phyloP scores from a whole-genome alignment of 2,888 invertebrate genomes.

The Prosapia bicincta region DNA sequence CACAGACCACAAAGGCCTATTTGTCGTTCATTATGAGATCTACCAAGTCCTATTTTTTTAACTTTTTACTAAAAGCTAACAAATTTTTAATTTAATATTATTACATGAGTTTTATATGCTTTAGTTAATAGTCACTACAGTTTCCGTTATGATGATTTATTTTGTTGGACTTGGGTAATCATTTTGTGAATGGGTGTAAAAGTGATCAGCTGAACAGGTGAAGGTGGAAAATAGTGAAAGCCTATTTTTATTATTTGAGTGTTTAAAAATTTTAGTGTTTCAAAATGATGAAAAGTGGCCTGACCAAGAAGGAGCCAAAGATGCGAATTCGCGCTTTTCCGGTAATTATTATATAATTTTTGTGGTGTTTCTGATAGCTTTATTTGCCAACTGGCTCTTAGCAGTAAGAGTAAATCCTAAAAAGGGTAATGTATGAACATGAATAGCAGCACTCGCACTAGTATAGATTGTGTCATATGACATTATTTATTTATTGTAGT shows the following conservation, averaged over 20 bases:
- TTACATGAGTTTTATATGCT: neutral
- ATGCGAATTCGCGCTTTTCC: slow-evolving; percentile 98
- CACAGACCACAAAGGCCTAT: neutral
- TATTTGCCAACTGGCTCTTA: neutral
- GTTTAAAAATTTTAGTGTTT: neutral
- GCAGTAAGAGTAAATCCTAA: neutral
- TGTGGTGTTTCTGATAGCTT: neutral
- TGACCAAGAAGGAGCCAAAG: slow-evolving; percentile 90
- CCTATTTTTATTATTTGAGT: neutral
- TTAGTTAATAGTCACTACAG: neutral
- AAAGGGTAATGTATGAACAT: neutral
- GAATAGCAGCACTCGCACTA: neutral
- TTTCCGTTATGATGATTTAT: neutral
- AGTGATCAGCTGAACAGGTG: slow-evolving; percentile 28
- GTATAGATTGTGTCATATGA: neutral
- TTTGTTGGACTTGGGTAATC: neutral
- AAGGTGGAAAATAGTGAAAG: slow-evolving; percentile 23
- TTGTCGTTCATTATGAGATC: neutral
- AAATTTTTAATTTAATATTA: neutral
- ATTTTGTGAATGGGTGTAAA: slow-evolving; percentile 3
- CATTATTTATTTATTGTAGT: too few relatives aligned
- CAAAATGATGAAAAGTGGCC: slow-evolving; percentile 51
- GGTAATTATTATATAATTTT: slow-evolving; percentile 61
- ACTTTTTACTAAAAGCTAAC: neutral
- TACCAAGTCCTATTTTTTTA: neutral